These are phyloP conservation scores for Antennarius striatus DNA, from an alignment of 2,113 vertebrate genomes.

Conservation along the genomic window DNA sequence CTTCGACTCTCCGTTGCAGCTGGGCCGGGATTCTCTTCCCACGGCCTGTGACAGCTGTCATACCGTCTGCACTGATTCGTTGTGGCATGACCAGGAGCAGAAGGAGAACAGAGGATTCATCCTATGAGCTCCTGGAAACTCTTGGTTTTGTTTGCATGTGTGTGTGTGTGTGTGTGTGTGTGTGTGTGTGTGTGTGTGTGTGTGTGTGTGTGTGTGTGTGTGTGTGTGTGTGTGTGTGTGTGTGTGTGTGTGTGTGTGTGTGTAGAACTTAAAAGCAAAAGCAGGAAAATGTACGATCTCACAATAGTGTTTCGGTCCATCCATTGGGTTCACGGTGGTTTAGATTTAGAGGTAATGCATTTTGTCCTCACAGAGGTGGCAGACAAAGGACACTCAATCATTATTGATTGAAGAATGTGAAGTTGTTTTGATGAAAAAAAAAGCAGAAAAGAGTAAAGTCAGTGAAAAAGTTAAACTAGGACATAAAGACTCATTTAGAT, in stretches of 20 bases:
- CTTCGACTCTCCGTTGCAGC: conserved; percentile 34
- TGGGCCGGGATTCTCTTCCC: conserved; percentile 19
- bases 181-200: no score
- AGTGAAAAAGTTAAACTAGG: not conserved
- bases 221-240: not conserved
- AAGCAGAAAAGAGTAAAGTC: not conserved
- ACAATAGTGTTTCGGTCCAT: not conserved
- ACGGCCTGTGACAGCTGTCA: conserved; percentile 34
- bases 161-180: not conserved
- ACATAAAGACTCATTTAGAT: conserved; percentile 12
- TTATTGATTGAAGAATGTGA: not conserved
- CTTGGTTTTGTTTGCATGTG: no score
- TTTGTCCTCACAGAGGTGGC: not conserved
- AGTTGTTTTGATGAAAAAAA: not conserved
- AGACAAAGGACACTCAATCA: not conserved
- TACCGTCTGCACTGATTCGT: conserved; percentile 23
- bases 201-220: not conserved
- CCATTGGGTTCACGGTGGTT: not conserved
- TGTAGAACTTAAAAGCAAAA: not conserved
- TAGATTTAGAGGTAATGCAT: not conserved
- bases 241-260: no score
- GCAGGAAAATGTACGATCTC: not conserved
- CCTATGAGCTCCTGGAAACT: not conserved
- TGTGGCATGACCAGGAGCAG: not conserved
- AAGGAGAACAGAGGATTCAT: not conserved